A percentile compares a stretch with the other conserved stretches of the same genome.
Evolutionary conservation across 1,140 invertebrate species (phyloP).

Genomic region (Hypsibius dujardini): DNA sequence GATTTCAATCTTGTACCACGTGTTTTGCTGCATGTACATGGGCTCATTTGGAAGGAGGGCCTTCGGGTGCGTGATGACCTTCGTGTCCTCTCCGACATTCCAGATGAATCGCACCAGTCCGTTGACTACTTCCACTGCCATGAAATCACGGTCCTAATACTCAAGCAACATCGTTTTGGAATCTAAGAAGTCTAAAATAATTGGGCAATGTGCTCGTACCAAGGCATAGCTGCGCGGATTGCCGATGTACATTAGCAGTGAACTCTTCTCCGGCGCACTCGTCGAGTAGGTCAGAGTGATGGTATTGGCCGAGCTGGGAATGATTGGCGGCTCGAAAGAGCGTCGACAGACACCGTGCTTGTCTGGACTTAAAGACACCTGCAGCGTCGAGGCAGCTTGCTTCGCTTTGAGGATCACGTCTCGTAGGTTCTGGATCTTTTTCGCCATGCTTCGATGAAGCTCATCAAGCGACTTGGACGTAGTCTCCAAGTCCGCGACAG

Average conservation of each 20-base stretch:
- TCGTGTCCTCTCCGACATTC: slow-evolving; percentile 53
- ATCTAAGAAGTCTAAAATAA: background rate
- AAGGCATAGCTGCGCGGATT: slow-evolving; percentile 15
- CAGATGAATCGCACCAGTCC: slow-evolving; percentile 53
- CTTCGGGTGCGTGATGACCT: slow-evolving; percentile 39
- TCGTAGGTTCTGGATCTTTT: slow-evolving; percentile 46
- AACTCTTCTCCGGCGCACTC: slow-evolving; percentile 23
- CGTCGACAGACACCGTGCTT: slow-evolving; percentile 45
- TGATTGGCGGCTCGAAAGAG: slow-evolving; percentile 41
- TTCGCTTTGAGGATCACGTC: slow-evolving; percentile 55
- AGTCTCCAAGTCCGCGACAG: slow-evolving; percentile 18
- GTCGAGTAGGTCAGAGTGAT: slow-evolving; percentile 28
- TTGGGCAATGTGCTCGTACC: slow-evolving; percentile 1
- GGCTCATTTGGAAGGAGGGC: slow-evolving; percentile 39
- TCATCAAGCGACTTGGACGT: slow-evolving; percentile 32
- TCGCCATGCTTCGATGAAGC: slow-evolving; percentile 23
- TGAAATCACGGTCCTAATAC: slow-evolving; percentile 42
- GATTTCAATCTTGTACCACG: slow-evolving; percentile 54
- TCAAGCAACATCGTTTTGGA: background rate
- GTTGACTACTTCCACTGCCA: slow-evolving; percentile 58
- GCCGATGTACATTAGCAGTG: slow-evolving; percentile 27
- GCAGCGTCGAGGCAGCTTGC: slow-evolving; percentile 64
- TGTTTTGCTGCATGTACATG: slow-evolving; percentile 40
- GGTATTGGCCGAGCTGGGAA: slow-evolving; percentile 27
- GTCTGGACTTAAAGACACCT: slow-evolving; percentile 47